Evolutionary conservation across 2,888 invertebrate genomes (phyloP), one percentile per base, ranked within the genome.

Genomic region (Habroteleia sp.): DNA sequence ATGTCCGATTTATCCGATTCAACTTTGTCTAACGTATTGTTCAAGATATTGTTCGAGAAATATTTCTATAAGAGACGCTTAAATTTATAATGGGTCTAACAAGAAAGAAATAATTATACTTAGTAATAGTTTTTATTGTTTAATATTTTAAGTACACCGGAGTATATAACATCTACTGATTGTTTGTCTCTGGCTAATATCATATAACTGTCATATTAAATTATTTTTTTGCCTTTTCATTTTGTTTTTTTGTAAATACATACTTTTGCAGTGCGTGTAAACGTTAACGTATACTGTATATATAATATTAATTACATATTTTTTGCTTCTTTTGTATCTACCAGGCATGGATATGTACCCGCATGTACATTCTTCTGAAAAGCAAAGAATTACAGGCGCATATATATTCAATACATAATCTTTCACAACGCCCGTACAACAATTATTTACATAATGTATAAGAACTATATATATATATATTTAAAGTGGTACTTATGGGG

Each of bases 61-160:
- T n/a, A n/a, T n/a, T n/a, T n/a, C n/a, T n/a, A n/a, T n/a, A n/a
- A n/a, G n/a, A n/a, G n/a, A n/a, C n/a, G n/a, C n/a, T n/a, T n/a
- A n/a, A n/a, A n/a, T n/a, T n/a, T n/a, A n/a, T n/a, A n/a, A n/a
- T n/a, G n/a, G n/a, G n/a, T n/a, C n/a, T n/a, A n/a, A n/a, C n/a
- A n/a, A n/a, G n/a, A n/a, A n/a, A n/a, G n/a, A n/a, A n/a, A 20
- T 0, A 17, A 14, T 16, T 1, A 16, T 68, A 71, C 48, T 83
- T 84, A 79, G 81, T 83, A 84, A 84, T 84, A 83, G 82, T 82
- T 85, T 86, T 85, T n/a, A 84, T 84, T 85, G 83, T 83, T 85
- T 82, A 82, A 85, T 82, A 79, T 79, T 81, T 84, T 74, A 83
- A 84, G 82, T 85, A 87, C 85, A 87, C 83, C 83, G 77, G 83